Conservation (phyloP, 2,113 vertebrate species). For the Aplodontia rufa region DNA sequence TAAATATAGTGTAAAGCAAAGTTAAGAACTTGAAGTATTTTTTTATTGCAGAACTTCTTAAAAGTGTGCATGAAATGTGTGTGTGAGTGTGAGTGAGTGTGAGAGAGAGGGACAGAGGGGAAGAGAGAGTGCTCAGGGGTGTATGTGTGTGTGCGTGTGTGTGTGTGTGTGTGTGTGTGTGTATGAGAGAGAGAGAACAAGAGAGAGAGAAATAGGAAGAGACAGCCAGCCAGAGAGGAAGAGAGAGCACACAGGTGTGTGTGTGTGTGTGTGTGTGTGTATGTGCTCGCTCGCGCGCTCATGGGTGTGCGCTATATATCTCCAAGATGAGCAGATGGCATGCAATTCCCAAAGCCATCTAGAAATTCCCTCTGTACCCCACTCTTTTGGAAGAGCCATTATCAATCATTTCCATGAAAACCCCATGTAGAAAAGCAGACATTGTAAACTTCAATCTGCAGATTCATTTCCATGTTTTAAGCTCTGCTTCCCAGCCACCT, state of each 20-base stretch:
- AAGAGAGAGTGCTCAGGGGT: too few relatives aligned
- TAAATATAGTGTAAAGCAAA: background rate
- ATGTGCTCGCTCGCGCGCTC: too few relatives aligned
- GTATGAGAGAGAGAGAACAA: too few relatives aligned
- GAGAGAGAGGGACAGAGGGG: too few relatives aligned
- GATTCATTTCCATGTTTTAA: background rate
- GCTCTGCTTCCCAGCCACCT: background rate
- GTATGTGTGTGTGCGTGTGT: too few relatives aligned
- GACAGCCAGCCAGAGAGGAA: too few relatives aligned
- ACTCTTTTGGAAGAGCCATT: background rate
- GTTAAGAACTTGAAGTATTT: background rate
- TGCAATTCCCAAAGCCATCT: background rate
- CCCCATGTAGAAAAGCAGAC: background rate
- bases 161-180: too few relatives aligned
- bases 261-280: background rate
- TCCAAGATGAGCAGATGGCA: background rate
- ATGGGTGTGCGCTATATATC: background rate
- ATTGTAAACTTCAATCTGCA: background rate
- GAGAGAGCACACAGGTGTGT: too few relatives aligned
- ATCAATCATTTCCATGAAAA: constrained; percentile 3
- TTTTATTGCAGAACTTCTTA: background rate
- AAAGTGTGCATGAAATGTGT: background rate
- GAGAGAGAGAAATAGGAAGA: too few relatives aligned
- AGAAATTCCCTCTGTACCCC: background rate
- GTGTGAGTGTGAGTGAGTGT: background rate